Evolutionary conservation across 2,113 vertebrate species (phyloP), one percentile per base, ranked within the genome.

Genomic region (Macquaria ambigua): DNA sequence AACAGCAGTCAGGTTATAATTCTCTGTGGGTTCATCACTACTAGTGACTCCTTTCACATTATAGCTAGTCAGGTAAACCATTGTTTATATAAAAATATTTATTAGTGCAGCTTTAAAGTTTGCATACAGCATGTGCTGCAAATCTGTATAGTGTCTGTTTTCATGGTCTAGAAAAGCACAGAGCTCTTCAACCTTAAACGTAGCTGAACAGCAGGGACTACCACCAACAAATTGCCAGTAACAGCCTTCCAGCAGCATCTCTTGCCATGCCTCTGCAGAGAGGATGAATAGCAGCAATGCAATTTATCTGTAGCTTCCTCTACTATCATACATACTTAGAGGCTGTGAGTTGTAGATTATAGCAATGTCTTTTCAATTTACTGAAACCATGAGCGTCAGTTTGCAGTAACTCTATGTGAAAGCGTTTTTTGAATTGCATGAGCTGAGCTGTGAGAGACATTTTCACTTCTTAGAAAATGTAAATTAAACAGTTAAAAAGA

Each of bases 261-360:
- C 10, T 16, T 5, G 34, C 10, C 8, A 37, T 34, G 11, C 2
- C 34, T 81, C 43, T 46, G n/a, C 70, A 67, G 6, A 77, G 68
- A 39, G 16, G 50, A 82, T 66, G 7, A 78, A 69, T 28, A 61
- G 53, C 61, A 62, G 58, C 66, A 55, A 46, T n/a, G 41, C 67
- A 77, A 67, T 66, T 64, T 63, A 64, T 68, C 31, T 53, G 56
- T 34, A 5, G 55, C n/a, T 37, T 55, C 23, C 21, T 28, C 72
- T 68, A 9, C 34, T 10, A 50, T 73, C 52, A 34, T 34, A 81
- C 12, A 50, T 16, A 74, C 50, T 46, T 28, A 67, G 5, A 62
- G 37, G 43, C 41, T 68, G 31, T 5, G 48, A 73, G 62, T 20
- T 71, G 67, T 4, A 59, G 23, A 55, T 37, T 39, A 14, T 10